Conservation (phyloP, 2,113 vertebrate genomes). For the Lanius collurio region DNA sequence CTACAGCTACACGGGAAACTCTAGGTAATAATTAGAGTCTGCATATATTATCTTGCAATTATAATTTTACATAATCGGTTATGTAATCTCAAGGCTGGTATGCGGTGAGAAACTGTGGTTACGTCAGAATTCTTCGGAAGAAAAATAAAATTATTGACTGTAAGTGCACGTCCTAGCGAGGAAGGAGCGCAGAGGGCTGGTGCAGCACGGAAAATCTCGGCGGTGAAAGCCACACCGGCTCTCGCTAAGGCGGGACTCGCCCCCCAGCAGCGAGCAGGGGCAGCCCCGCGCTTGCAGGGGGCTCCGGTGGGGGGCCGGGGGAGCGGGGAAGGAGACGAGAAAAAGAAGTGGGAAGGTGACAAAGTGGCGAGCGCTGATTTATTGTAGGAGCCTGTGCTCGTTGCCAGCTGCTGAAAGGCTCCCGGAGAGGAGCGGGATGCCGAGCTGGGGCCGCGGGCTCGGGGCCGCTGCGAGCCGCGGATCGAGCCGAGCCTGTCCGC, state of each 20-base stretch:
- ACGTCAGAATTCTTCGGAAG: slow-evolving; percentile 60
- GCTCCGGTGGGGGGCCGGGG: background rate
- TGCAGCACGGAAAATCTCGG: background rate
- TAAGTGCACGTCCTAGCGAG: slow-evolving; percentile 28
- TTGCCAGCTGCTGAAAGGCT: slow-evolving; percentile 87
- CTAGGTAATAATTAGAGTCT: slow-evolving; percentile 21
- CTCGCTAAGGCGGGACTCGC: background rate
- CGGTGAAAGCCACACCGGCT: background rate
- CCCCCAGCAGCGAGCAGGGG: background rate
- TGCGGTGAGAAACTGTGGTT: background rate
- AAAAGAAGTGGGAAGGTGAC: slow-evolving; percentile 64
- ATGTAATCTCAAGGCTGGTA: slow-evolving; percentile 41
- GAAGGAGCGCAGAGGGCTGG: slow-evolving; percentile 3
- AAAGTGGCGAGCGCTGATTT: slow-evolving; percentile 80
- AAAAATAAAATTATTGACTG: slow-evolving; percentile 23
- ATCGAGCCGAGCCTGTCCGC: slow-evolving; percentile 55
- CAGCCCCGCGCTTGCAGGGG: background rate
- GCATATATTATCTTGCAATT: slow-evolving; percentile 28
- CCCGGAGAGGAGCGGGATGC: slow-evolving; percentile 32
- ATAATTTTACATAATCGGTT: slow-evolving; percentile 49
- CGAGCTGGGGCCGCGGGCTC: background rate
- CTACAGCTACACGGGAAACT: background rate
- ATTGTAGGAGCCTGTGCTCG: slow-evolving; percentile 81
- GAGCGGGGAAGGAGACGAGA: background rate
- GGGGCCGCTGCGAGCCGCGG: background rate